Conservation (phyloP, 2,797 vertebrate species). For the Cyclopterus lumpus region DNA sequence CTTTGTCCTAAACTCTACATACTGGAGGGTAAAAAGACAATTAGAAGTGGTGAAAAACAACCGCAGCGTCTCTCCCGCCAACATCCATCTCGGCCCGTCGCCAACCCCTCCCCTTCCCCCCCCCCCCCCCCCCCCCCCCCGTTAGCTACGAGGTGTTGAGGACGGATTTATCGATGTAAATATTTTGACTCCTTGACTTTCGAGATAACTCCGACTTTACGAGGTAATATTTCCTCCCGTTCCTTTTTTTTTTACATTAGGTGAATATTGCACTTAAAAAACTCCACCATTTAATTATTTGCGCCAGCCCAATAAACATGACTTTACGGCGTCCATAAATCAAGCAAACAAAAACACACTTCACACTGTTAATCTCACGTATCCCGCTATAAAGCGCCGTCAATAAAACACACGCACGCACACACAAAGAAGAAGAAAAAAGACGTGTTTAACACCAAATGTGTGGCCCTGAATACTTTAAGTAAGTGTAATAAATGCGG, state of each 20-base stretch:
- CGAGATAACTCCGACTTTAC: slow-evolving; percentile 92
- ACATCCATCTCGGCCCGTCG: slow-evolving; percentile 85
- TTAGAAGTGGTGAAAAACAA: slow-evolving; percentile 81
- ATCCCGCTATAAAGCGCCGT: slow-evolving; percentile 95
- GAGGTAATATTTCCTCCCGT: slow-evolving; percentile 91
- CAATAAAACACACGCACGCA: slow-evolving; percentile 85
- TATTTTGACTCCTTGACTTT: slow-evolving; percentile 95
- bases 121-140: slow-evolving; percentile 79
- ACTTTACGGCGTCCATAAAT: slow-evolving; percentile 95
- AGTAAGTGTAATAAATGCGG: slow-evolving; percentile 99
- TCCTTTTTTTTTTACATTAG: slow-evolving; percentile 95
- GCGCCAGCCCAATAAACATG: slow-evolving; percentile 97
- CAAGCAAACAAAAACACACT: slow-evolving; percentile 94
- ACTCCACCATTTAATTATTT: slow-evolving; percentile 98
- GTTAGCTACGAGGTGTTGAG: slow-evolving; percentile 85
- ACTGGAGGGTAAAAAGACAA: slow-evolving; percentile 65
- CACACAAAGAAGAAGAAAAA: slow-evolving; percentile 32
- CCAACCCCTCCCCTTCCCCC: slow-evolving; percentile 80
- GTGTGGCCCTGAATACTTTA: slow-evolving; percentile 94
- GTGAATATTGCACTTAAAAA: slow-evolving; percentile 97
- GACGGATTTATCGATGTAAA: slow-evolving; percentile 94
- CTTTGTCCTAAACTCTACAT: slow-evolving; percentile 68
- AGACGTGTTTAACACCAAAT: slow-evolving; percentile 95
- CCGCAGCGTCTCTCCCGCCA: slow-evolving; percentile 80
- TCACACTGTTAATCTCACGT: slow-evolving; percentile 97